These are phyloP conservation scores for Drosophila robusta DNA, from an alignment of 2,888 invertebrate species.

Conservation along the genomic window DNA sequence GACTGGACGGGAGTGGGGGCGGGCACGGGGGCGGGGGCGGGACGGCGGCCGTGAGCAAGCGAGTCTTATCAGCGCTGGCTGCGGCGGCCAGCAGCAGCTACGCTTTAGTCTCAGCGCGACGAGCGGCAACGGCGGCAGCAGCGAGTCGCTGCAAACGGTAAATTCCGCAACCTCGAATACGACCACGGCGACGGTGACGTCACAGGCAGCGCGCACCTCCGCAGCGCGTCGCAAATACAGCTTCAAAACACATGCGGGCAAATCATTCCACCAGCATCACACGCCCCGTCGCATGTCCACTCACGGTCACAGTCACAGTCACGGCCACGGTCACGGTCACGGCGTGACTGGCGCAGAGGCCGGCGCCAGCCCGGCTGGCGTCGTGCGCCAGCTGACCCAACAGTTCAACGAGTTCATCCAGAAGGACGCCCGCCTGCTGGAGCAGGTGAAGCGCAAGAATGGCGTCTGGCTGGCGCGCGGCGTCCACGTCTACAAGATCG, in stretches of 20 bases:
- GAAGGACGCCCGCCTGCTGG: constrained; percentile 84
- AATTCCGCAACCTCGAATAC: constrained; percentile 38
- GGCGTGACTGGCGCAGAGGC: constrained; percentile 23
- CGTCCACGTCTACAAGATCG: constrained; percentile 84
- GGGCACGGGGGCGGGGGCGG: background rate
- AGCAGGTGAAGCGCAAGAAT: constrained; percentile 87
- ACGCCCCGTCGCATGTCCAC: constrained; percentile 68
- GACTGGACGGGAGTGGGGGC: background rate
- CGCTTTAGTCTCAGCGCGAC: constrained; percentile 59
- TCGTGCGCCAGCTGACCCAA: constrained; percentile 89
- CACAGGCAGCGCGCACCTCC: constrained; percentile 27
- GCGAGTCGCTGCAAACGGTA: constrained; percentile 62
- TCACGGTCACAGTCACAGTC: constrained; percentile 21
- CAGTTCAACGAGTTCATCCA: constrained; percentile 89
- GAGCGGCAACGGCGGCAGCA: constrained; percentile 65
- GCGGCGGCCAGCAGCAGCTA: constrained; percentile 21
- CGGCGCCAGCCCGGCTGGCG: constrained; percentile 79
- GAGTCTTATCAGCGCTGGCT: constrained; percentile 33
- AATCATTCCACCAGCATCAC: constrained; percentile 69
- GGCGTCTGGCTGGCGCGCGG: constrained; percentile 85
- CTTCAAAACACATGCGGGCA: constrained; percentile 84
- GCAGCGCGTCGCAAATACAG: constrained; percentile 81
- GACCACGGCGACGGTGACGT: constrained; percentile 48
- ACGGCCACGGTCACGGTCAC: constrained; percentile 1
- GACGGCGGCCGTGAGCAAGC: constrained; percentile 2